phyloP scores from a whole-genome alignment of 2,797 vertebrate species.

The Gymnodraco acuticeps region DNA sequence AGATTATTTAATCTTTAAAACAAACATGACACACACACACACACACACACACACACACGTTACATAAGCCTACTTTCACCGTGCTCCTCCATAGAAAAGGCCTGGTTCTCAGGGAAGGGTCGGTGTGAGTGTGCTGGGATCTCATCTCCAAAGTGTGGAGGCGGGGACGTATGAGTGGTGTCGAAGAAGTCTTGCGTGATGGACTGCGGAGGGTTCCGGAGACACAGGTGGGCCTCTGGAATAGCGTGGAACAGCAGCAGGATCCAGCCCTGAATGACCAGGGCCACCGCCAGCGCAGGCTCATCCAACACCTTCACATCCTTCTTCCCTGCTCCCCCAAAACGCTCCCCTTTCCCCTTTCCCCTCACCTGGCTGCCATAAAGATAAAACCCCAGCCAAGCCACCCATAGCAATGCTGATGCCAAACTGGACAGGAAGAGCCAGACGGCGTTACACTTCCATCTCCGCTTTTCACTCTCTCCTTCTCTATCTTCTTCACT shows the following conservation, averaged over 20 bases:
- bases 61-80: conserved; percentile 87
- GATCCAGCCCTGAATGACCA: conserved; percentile 95
- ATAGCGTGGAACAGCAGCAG: conserved; percentile 95
- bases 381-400: conserved; percentile 97
- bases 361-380: conserved; percentile 87
- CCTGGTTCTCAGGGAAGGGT: conserved; percentile 94
- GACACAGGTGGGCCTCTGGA: conserved; percentile 93
- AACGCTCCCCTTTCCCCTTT: conserved; percentile 60
- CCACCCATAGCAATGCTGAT: conserved; percentile 93
- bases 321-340: conserved; percentile 57
- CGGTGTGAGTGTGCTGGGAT: conserved; percentile 87
- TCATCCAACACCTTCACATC: conserved; percentile 87
- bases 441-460: conserved; percentile 94
- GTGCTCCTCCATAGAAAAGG: conserved; percentile 96
- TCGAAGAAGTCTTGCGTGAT: conserved; percentile 93
- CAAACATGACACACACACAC: conserved; percentile 7
- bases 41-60: conserved; percentile 31
- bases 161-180: conserved; percentile 85
- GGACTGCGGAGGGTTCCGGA: conserved; percentile 87
- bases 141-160: conserved; percentile 91
- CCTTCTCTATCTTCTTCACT: conserved; percentile 74
- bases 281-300: conserved; percentile 92
- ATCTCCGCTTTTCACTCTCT: conserved; percentile 82
- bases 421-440: conserved; percentile 91
- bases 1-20: neutral